Evolutionary conservation across 1,140 invertebrate species (phyloP).

Genomic region (Lepeophtheirus salmonis): DNA sequence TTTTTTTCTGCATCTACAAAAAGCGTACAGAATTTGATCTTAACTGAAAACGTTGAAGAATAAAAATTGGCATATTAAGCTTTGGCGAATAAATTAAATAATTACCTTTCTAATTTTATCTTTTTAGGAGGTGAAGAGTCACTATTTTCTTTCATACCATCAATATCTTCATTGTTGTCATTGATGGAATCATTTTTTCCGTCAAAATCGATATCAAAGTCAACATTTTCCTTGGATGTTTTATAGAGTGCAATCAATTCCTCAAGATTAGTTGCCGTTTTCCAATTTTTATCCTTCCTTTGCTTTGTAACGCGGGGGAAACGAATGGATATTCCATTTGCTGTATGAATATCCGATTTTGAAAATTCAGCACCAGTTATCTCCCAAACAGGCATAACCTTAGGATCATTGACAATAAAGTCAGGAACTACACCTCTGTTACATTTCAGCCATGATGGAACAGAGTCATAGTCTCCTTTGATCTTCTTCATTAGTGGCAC

Average conservation of each 20-base stretch:
- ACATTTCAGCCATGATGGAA: conserved; percentile 57
- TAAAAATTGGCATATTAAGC: no score
- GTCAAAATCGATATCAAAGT: conserved; percentile 16
- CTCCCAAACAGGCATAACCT: conserved; percentile 71
- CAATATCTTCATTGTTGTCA: neutral
- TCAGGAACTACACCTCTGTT: conserved; percentile 67
- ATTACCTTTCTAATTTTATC: neutral
- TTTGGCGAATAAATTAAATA: conserved; percentile 1
- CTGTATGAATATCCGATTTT: conserved; percentile 64
- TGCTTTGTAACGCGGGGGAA: conserved; percentile 64
- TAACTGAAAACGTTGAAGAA: no score
- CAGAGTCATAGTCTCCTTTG: conserved; percentile 42
- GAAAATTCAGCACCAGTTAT: conserved; percentile 82
- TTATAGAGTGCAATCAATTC: conserved; percentile 35
- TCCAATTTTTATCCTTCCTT: conserved; percentile 51
- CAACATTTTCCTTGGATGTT: conserved; percentile 17
- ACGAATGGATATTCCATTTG: conserved; percentile 71
- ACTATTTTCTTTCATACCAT: neutral
- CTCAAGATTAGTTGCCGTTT: conserved; percentile 54
- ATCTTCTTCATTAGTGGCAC: conserved; percentile 55
- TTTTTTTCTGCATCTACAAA: no score
- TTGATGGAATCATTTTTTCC: neutral
- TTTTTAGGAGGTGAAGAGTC: neutral
- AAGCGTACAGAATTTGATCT: no score
- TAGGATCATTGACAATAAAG: conserved; percentile 62